These are phyloP conservation scores for Tenualosa thibaudeaui DNA, from an alignment of 2,797 vertebrate species.

Conservation along the genomic window DNA sequence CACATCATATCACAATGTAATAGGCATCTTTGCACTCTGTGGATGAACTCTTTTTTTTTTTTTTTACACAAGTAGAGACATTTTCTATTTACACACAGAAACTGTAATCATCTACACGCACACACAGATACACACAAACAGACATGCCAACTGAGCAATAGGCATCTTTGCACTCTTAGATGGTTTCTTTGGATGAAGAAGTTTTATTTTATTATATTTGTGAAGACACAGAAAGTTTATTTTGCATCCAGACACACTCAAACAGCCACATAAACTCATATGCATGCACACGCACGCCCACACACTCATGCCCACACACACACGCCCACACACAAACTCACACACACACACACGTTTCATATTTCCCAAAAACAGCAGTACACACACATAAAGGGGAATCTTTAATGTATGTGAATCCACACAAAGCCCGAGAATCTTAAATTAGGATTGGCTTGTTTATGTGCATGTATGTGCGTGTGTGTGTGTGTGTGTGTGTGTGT, in stretches of 20 bases:
- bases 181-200: not conserved
- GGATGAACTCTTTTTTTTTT: too few species aligned
- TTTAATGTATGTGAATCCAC: conserved; percentile 1
- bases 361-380: not conserved
- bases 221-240: not conserved
- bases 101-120: not conserved
- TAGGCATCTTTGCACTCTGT: too few species aligned
- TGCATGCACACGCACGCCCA: not conserved
- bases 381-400: not conserved
- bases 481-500: too few species aligned
- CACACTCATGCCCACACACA: not conserved
- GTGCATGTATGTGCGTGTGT: not conserved
- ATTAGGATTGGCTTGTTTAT: not conserved
- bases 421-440: not conserved
- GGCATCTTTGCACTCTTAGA: too few species aligned
- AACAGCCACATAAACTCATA: not conserved
- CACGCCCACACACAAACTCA: not conserved
- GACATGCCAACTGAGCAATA: too few species aligned
- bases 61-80: too few species aligned
- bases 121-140: not conserved
- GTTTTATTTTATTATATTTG: not conserved
- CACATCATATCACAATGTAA: not conserved
- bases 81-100: not conserved
- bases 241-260: not conserved
- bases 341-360: not conserved